Base-by-base conservation (phyloP, 2,113 vertebrate species). In the Desmodus rotundus region DNA sequence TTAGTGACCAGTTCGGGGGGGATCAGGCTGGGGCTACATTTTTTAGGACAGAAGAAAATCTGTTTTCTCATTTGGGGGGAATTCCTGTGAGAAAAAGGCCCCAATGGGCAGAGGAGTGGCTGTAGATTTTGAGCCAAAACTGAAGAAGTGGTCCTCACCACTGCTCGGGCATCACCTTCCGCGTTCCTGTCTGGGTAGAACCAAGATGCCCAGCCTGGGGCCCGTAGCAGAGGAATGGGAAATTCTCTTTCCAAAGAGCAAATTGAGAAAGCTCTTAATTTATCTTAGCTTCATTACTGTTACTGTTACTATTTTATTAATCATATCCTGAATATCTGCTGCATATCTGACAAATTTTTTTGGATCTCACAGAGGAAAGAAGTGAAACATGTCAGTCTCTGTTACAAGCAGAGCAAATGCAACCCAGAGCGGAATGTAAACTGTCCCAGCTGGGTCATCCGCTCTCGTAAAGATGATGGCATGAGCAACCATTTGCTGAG, bases 1-100 rank as follows among this genome's bases (percentile, higher is more conserved):
- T 89, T 61, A 72, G 81, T 78, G 58, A 97, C 97, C 94, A 67
- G 90, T 97, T 93, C 22, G 28, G 92, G 61, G 45, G 56, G 87
- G 93, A 94, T 90, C 16, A 26, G 77, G 33, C 80, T 89, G 61
- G 8, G 47, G 82, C 58, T 70, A 38, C 85, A 9, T 87, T 93
- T 89, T 88, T 95, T 63, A 52, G 38, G 38, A 89, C 93, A 95
- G 88, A 91, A 43, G 1, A 67, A 90, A 67, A 24, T 4, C 56
- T 63, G 15, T 97, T 94, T 96, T 78, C 78, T 89, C 4, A 4
- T 91, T 72, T 58, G 1, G 15, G 43, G n/a, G 14, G 3, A n/a
- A 5, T 6, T 52, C 88, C 38, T 45, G 19, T 1, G 5, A 31
- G 63, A 28, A 83, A 86, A 86, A 63, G 47, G 0, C 26, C 70